Evolutionary conservation across 2,797 vertebrate species (phyloP), one percentile per base, ranked within the genome.

Genomic region (Chloroceryle inda): DNA sequence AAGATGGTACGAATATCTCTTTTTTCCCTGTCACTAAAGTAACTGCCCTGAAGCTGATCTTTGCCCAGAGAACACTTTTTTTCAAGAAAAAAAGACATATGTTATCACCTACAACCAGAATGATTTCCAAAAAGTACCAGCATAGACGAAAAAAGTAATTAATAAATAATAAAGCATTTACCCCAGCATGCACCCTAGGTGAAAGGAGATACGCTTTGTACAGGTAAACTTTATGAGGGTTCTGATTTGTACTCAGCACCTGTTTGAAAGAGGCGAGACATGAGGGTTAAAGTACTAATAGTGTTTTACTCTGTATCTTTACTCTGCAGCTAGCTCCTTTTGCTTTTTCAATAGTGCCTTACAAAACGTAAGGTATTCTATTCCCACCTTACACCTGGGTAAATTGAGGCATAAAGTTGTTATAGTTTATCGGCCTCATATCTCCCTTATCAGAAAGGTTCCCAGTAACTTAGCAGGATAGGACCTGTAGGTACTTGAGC

Each of bases 401-500:
- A 96, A 93, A 96, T 91, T 47, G 55, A 92, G 81, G 89, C 86
- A 96, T 92, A 88, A 92, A 93, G 85, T 73, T 93, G 72, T 90
- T 87, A 38, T 19, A 55, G 76, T 53, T 96, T 96, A 94, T 94
- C 90, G 83, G 89, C 85, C 80, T 61, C 88, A 44, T 90, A 90
- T 79, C 85, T 44, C 23, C 92, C 61, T 95, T 95, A 93, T 85
- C 93, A 95, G 67, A 94, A 93, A 93, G 49, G 80, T 92, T 95
- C 72, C 92, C 85, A 92, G 95, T 94, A 96, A 79, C 78, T 88
- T 93, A 37, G 85, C 84, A 72, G 88, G 85, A 77, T 47, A 68
- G 64, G 77, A 78, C 88, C 88, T 86, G 80, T 80, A 95, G 85
- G 81, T 61, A 89, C 88, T 92, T 85, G 71, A 74, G 76, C 76